Base-by-base conservation (phyloP, 2,113 vertebrate genomes). In the Caranx melampygus region DNA sequence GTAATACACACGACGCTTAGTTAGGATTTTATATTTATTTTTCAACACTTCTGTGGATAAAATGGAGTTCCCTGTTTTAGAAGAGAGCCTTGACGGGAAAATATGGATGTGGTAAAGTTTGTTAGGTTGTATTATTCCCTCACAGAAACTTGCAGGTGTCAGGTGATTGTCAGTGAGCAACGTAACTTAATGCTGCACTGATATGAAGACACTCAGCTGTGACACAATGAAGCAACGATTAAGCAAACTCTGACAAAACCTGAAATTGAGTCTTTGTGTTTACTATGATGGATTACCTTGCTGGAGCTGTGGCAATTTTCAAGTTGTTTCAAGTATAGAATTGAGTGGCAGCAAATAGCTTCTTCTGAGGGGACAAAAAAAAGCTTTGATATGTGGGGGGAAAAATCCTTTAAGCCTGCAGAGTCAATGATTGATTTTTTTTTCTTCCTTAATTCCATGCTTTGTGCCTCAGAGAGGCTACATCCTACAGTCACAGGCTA, bases 231-330 rank as follows among this genome's bases (percentile, higher is more conserved):
- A 84, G 82, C 49, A 70, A 68, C 5, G 70, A 89, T 84, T 87
- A 85, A 86, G 77, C 85, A 85, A 78, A 88, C 65, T 65, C 31
- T 73, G 83, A 83, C 81, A 83, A 87, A 45, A 83, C 69, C 34
- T 49, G 52, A 88, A 92, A 84, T 81, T 37, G 85, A 71, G 77
- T 59, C 77, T 59, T 61, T 18, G 1, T 79, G 84, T 85, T 88
- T 72, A 66, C 79, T 34, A 21, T 88, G 88, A 91, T 88, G 88
- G 80, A 91, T 92, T 87, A 85, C 82, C 78, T 55, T 2, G 59
- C 58, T 0, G 14, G 26, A 71, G 83, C 47, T 6, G 37, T 47
- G 18, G 65, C 74, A 75, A 54, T 82, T 85, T 78, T 68, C 68
- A 81, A 71, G 52, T 70, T 77, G 75, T 89, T 90, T 88, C 79